Evolutionary conservation across 2,888 invertebrate genomes (phyloP), one percentile per base, ranked within the genome.

Genomic region (Gandaritis pyraliata): DNA sequence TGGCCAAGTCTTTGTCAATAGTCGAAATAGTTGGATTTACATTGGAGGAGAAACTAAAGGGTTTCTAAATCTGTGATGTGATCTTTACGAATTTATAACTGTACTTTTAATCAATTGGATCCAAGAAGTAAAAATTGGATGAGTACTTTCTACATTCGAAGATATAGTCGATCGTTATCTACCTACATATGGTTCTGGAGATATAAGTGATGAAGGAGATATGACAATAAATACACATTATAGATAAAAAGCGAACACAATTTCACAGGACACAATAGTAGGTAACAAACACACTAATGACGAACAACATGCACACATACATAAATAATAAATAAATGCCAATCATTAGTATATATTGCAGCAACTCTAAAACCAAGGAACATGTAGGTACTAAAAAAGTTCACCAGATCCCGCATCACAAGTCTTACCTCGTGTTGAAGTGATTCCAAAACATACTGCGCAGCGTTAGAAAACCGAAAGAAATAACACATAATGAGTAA

Each of bases 371-470:
- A 60, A 66, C 59, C 62, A 50, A 61, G 58, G 61, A 64, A 62
- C 64, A 63, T 23, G 23, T 23, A 23, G 23, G 23, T 23, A 51
- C 46, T 46, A 63, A 53, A 55, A 57, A 60, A 54, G 58, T 64
- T 56, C 55, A 64, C 49, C 48, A 49, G 51, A 48, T 58, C 64
- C 66, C 59, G 61, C 66, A 64, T 72, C 75, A 81, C 77, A 85
- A 80, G 69, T 95, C 97, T 98, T 98, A 98, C 98, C 98, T 98
- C 95, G 97, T 96, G 93, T 98, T 98, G 97, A 98, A 98, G 96
- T 98, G 97, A 95, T 97, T 98, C 98, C 98, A 98, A 96, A 98
- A 98, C 95, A 97, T 96, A 97, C 98, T 98, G 96, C 94, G 96
- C 95, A 95, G 96, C 96, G 94, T 94, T 93, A 94, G 94, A 93